Base-by-base conservation (phyloP, 2,888 invertebrate species). In the Danaus chrysippus region DNA sequence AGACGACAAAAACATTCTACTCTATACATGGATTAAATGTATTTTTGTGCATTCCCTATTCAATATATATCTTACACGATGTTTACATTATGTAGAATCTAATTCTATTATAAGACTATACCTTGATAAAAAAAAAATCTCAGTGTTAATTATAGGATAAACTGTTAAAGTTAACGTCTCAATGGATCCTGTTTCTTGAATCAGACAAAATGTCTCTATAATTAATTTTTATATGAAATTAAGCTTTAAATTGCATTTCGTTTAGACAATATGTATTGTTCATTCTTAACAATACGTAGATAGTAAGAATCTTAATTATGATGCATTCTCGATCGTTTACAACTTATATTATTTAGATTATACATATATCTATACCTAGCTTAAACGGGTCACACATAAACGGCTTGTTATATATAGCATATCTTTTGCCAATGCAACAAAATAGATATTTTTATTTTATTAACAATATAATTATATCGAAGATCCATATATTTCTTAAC, bases 211-310 rank as follows among this genome's bases (percentile, higher is more conserved):
- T 46, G 17, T 17, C 11, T 49, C 49, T 15, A 11, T 3, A 17
- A 1, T 17, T 49, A 49, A 17, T 49, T 17, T 10, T 17, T 49
- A 49, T 49, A 17, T 17, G 17, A 49, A 49, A 49, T 15, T 49
- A 49, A 49, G 49, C 49, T 49, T 49, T 49, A 49, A 49, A 49
- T 49, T 49, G 49, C 49, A 49, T 49, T 49, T 49, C 17, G 17
- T 49, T 17, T 49, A 10, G 15, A 49, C 17, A 49, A 49, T 17
- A 17, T n/a, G 15, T 46, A 46, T 46, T 46, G 15, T 46, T 15
- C 11, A 10, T 49, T 17, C 49, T 17, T 49, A 17, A 49, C 17
- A 17, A 17, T 9, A 49, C 11, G 9, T 49, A 49, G 49, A 1
- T 49, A 11, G 49, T 49, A 49, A 49, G 49, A 11, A 10, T 49